Evolutionary conservation across 2,113 vertebrate genomes (phyloP), one percentile per base, ranked within the genome.

Genomic region (Platysteira castanea): DNA sequence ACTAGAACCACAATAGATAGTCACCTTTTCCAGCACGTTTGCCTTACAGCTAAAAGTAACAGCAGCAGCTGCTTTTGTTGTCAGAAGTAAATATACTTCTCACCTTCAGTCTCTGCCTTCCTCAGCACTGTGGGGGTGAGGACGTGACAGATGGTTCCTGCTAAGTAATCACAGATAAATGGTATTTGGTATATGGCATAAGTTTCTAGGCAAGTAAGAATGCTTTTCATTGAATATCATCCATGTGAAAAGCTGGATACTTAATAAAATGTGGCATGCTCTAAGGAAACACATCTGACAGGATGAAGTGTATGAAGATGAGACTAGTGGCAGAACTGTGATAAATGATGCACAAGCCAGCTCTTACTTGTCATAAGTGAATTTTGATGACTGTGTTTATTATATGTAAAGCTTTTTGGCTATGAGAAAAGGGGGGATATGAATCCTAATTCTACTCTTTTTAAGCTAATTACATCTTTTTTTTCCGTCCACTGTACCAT

Each of bases 141-240:
- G 52, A 94, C 5, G 11, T 85, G 75, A 35, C 84, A 97, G 89
- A 92, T 93, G 81, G 71, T 76, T 95, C 84, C 59, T 64, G 41
- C 67, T 96, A 84, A 50, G 67, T 94, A 69, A 95, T 94, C 82
- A 75, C 64, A 89, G 47, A 94, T 96, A 95, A 77, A 77, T 17
- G 7, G 15, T 89, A 60, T 80, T 95, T 95, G 89, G 80, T 96
- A 27, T 74, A 56, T 20, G 82, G 42, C 63, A 63, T 76, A 59
- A 35, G 95, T 94, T 97, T 83, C 54, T 17, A 53, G 85, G 71
- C 81, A 95, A 94, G 87, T 83, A 83, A 63, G 65, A 92, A 80
- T 79, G 28, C 19, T 84, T 95, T 88, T 74, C 15, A n/a, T 73
- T 67, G 94, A 65, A 85, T 69, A 84, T 47, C 19, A 13, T 80